Evolutionary conservation across 2,113 vertebrate genomes (phyloP).

Genomic region (Ursus arctos): DNA sequence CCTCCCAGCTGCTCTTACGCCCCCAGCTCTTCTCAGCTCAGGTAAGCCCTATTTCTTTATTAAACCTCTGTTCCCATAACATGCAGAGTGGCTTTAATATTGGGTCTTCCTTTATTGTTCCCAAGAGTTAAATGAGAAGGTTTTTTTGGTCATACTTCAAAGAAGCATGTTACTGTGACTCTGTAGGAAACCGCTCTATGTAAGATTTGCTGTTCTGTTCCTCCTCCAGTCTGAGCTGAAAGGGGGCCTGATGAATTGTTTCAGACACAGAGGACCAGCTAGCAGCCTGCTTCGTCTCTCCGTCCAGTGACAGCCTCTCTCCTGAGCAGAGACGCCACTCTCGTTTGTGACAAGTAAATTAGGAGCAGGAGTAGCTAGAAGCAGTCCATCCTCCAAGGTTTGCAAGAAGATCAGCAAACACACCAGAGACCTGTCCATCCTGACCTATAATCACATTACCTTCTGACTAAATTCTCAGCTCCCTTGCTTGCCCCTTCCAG

Average conservation of each 20-base stretch:
- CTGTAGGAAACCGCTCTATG: neutral
- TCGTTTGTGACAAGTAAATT: slow-evolving; percentile 63
- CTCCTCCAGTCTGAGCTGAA: slow-evolving; percentile 64
- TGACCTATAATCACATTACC: slow-evolving; percentile 35
- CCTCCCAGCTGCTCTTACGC: neutral
- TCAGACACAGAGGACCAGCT: slow-evolving; percentile 1
- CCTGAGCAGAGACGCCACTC: slow-evolving; percentile 19
- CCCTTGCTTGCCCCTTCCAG: neutral
- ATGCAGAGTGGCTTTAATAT: neutral
- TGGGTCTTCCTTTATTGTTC: neutral
- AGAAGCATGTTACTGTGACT: neutral
- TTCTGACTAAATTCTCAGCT: slow-evolving; percentile 52
- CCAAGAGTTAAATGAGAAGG: neutral
- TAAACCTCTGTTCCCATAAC: neutral
- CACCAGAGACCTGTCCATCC: slow-evolving; percentile 50
- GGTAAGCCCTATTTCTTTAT: neutral
- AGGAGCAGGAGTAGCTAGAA: slow-evolving; percentile 52
- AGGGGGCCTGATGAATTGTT: slow-evolving; percentile 52
- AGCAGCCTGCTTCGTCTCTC: slow-evolving; percentile 64
- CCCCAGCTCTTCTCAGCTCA: neutral
- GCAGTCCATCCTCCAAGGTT: slow-evolving; percentile 39
- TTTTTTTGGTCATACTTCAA: neutral
- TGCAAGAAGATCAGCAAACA: slow-evolving; percentile 12
- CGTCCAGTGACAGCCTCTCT: slow-evolving; percentile 53
- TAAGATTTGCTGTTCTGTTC: neutral